Evolutionary conservation across 2,113 vertebrate species (phyloP), one percentile per base, ranked within the genome.

Genomic region (Lophura nycthemera): DNA sequence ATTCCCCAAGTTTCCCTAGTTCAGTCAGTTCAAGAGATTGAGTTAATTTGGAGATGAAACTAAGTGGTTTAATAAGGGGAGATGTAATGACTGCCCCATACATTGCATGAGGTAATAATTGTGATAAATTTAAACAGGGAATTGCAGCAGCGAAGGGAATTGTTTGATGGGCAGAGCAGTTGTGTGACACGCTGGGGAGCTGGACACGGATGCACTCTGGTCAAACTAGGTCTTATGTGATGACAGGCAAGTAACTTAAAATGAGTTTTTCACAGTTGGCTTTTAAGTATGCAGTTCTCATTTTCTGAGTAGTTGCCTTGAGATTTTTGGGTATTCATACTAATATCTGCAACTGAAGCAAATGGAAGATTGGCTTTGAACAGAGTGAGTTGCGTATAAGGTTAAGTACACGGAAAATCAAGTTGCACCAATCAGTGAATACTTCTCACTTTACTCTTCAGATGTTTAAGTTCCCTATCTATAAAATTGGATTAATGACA

Each of bases 111-210:
- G 57, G 90, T 64, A 90, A 81, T 88, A 96, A 61, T 47, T 77
- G 76, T 86, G 69, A 60, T 77, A 80, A 81, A 90, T 89, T 66
- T 70, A 40, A 63, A 85, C 1, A 32, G 57, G 38, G 42, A 76
- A 83, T 94, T 94, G 69, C 76, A 74, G 72, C 72, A 91, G 94
- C 85, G 83, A 91, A 92, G 56, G 76, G 89, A 88, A 77, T n/a
- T 56, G 64, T 86, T 64, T 89, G 40, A 19, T 66, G 87, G 67
- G 78, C 75, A 78, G 71, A 83, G 80, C 14, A 30, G 74, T 42
- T 81, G 42, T 77, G 56, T 36, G 59, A 61, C 65, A 16, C 45
- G 12, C 65, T 19, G 17, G 87, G 57, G 69, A 91, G 57, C 17
- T 83, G 69, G 56, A 27, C 59, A 73, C 74, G 43, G 63, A 52